Evolutionary conservation across 2,888 invertebrate genomes (phyloP).

Genomic region (Ophion ellenae): DNA sequence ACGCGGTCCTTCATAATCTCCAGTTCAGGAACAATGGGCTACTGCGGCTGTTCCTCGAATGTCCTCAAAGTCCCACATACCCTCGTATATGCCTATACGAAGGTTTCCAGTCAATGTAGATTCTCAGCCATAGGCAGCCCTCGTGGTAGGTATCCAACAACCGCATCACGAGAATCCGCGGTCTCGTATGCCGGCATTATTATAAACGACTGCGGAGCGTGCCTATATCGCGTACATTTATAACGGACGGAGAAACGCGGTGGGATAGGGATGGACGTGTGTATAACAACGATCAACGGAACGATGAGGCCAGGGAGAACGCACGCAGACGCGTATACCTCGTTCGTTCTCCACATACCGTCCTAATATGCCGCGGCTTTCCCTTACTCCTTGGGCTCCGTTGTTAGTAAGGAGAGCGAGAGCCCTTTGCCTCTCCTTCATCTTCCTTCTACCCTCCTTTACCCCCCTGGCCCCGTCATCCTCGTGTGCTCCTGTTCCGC

Average conservation of each 20-base stretch:
- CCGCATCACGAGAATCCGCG: constrained; percentile 37
- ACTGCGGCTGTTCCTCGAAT: no score
- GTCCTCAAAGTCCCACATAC: no score
- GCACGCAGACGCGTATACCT: constrained; percentile 53
- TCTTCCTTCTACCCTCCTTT: constrained; percentile 5
- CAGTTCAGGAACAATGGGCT: no score
- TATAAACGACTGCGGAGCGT: constrained; percentile 71
- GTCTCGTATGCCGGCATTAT: constrained; percentile 71
- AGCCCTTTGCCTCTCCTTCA: constrained; percentile 18
- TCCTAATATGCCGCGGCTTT: constrained; percentile 81
- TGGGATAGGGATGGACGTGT: constrained; percentile 36
- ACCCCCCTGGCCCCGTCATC: not conserved
- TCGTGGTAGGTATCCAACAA: constrained; percentile 1
- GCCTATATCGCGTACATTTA: constrained; percentile 44
- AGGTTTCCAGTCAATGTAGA: no score
- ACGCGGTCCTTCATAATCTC: no score
- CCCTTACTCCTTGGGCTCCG: constrained; percentile 76
- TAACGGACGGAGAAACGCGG: constrained; percentile 50
- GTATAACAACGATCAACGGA: not conserved
- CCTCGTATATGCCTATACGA: no score
- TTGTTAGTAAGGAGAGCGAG: constrained; percentile 66
- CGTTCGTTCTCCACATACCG: constrained; percentile 78
- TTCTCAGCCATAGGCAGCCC: not conserved
- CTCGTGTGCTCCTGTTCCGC: constrained; percentile 17
- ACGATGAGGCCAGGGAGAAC: constrained; percentile 55